Conservation (phyloP, 64 coral and sea anemone species). For the Pachyseris speciosa region DNA sequence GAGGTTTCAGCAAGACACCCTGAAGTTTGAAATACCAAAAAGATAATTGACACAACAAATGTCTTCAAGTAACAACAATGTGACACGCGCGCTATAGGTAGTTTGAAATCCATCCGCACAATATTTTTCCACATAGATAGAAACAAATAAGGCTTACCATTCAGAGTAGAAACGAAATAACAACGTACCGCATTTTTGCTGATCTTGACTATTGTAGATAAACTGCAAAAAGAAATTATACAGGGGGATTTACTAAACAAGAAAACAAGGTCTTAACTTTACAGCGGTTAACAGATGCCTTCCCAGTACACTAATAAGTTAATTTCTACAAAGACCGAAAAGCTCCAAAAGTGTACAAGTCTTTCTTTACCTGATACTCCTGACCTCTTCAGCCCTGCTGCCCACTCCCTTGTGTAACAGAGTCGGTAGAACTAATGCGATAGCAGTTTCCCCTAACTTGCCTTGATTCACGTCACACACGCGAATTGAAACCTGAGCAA, state of each 20-base stretch:
- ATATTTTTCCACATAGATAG: not conserved
- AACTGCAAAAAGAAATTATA: not conserved
- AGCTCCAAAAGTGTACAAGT: no score
- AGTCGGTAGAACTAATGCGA: slow-evolving; percentile 78
- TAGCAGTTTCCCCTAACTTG: slow-evolving; percentile 83
- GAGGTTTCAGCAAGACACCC: slow-evolving; percentile 91
- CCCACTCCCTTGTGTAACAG: slow-evolving; percentile 87
- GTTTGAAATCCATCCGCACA: not conserved
- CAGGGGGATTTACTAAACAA: no score
- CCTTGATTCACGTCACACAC: slow-evolving; percentile 94
- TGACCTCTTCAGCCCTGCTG: slow-evolving; percentile 86
- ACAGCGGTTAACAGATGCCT: no score
- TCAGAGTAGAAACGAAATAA: not conserved
- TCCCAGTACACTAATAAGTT: no score
- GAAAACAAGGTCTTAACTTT: no score
- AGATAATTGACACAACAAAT: not conserved
- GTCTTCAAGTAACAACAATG: no score
- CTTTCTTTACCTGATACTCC: slow-evolving; percentile 83
- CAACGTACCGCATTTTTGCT: slow-evolving; percentile 96
- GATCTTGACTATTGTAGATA: slow-evolving; percentile 97
- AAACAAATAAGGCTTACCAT: no score
- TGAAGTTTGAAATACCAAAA: no score
- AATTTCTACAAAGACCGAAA: no score
- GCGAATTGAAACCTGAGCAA: slow-evolving; percentile 77
- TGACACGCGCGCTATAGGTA: not conserved